Percentiles rank a stretch among this genome's conserved stretches.
Evolutionary conservation across 2,113 vertebrate genomes (phyloP).

Genomic region (Noturus placidus): DNA sequence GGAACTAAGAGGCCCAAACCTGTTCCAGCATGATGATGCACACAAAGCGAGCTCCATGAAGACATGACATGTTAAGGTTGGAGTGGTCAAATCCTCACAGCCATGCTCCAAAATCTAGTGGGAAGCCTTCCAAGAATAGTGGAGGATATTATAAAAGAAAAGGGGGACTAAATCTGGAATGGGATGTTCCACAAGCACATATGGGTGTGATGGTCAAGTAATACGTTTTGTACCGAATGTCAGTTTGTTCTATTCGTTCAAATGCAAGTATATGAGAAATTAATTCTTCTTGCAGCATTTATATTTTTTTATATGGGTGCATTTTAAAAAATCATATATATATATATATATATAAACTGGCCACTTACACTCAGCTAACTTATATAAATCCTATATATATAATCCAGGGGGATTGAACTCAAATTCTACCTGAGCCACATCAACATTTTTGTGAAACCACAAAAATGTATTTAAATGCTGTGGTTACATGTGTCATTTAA

Average conservation of each 20-base stretch:
- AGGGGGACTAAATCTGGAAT: not conserved
- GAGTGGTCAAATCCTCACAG: not conserved
- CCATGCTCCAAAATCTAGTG: not conserved
- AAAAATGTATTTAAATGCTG: too few species aligned
- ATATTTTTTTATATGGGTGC: not conserved
- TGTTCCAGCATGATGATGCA: too few species aligned
- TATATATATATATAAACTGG: not conserved
- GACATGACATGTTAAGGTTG: not conserved
- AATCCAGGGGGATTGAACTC: not conserved
- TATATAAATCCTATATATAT: not conserved
- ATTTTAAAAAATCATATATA: not conserved
- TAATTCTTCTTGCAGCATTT: not conserved
- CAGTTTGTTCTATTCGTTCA: not conserved
- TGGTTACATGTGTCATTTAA: not conserved
- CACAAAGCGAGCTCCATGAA: too few species aligned
- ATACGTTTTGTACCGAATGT: not conserved
- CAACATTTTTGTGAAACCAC: not conserved
- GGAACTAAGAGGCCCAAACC: too few species aligned
- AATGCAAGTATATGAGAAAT: not conserved
- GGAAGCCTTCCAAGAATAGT: not conserved
- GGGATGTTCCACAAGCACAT: not conserved
- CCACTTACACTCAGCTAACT: not conserved
- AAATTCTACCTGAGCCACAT: not conserved
- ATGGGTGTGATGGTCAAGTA: not conserved
- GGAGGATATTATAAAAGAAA: not conserved